Percentiles rank a stretch among this genome's conserved stretches.
Evolutionary conservation across 2,888 invertebrate species (phyloP).

Genomic region (Harpalus rubripes): DNA sequence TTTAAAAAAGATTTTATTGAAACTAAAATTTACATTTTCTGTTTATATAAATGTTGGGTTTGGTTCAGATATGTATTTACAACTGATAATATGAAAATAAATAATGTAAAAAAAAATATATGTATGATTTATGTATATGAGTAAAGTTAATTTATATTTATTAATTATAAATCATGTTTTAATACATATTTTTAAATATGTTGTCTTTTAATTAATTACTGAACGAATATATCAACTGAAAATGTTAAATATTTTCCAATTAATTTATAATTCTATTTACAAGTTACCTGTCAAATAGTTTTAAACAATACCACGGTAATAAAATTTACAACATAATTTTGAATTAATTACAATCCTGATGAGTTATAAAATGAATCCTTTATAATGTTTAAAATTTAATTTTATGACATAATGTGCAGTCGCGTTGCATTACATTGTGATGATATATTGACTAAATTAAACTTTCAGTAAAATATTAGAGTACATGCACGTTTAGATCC

Average conservation of each 20-base stretch:
- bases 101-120: too few relatives aligned
- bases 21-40: too few relatives aligned
- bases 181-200: too few relatives aligned
- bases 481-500: neutral
- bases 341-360: neutral
- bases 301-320: neutral
- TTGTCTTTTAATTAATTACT: too few relatives aligned
- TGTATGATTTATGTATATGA: too few relatives aligned
- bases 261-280: neutral
- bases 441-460: neutral
- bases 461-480: neutral
- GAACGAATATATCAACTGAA: too few relatives aligned
- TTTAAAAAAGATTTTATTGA: too few relatives aligned
- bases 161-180: too few relatives aligned
- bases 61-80: too few relatives aligned
- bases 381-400: neutral
- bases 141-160: too few relatives aligned
- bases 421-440: neutral
- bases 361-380: neutral
- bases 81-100: too few relatives aligned
- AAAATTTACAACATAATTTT: neutral
- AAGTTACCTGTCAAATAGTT: neutral
- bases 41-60: too few relatives aligned
- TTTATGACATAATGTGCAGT: neutral
- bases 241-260: neutral